Evolutionary conservation across 2,113 vertebrate species (phyloP).

Genomic region (Gallinago media): DNA sequence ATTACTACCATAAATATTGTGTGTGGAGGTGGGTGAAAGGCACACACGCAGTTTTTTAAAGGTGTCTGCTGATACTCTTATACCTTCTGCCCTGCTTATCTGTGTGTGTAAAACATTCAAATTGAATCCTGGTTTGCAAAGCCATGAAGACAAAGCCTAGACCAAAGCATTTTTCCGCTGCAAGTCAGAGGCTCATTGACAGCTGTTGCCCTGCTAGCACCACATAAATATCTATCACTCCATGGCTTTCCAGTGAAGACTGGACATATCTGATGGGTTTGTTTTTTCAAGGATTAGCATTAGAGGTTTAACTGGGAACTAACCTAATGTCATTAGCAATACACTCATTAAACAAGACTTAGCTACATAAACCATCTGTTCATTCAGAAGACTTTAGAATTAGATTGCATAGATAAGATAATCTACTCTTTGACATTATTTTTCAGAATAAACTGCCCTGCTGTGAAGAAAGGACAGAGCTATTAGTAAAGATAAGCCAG

Average conservation of each 20-base stretch:
- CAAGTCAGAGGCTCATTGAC: background rate
- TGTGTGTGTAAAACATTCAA: background rate
- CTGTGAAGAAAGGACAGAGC: background rate
- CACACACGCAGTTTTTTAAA: background rate
- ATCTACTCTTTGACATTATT: background rate
- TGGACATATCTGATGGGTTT: constrained; percentile 1
- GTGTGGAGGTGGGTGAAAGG: background rate
- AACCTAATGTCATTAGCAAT: constrained; percentile 30
- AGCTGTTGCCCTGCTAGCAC: background rate
- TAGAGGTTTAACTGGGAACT: constrained; percentile 21
- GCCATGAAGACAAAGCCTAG: background rate
- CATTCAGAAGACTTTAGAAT: constrained; percentile 4
- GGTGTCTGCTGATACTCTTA: background rate
- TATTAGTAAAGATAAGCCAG: background rate
- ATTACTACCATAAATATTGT: background rate
- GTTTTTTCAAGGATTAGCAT: constrained; percentile 51
- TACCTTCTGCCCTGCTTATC: background rate
- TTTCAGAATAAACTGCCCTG: background rate
- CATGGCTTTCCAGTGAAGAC: background rate
- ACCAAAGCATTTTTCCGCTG: background rate
- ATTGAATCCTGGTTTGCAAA: background rate
- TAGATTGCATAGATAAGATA: background rate
- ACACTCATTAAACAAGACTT: constrained; percentile 32
- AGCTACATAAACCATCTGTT: constrained; percentile 29
- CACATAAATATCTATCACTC: background rate